Conservation (phyloP, 2,797 vertebrate species). For the Lagorchestes hirsutus region DNA sequence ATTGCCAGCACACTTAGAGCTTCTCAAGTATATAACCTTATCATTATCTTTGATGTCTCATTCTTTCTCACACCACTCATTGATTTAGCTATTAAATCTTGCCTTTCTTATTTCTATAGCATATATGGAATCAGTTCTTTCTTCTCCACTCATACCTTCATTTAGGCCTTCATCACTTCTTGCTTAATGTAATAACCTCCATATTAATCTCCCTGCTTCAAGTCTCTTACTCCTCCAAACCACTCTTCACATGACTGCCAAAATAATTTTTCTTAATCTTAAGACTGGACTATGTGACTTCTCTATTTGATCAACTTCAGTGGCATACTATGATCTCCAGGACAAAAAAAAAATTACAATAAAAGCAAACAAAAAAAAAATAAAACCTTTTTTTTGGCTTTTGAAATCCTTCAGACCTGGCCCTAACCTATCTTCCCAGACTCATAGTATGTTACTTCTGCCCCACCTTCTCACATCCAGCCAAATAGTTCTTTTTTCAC, state of each 20-base stretch:
- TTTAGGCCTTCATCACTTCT: not conserved
- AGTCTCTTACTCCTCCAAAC: not conserved
- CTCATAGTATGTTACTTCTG: not conserved
- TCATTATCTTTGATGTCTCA: not conserved
- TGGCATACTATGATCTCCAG: not conserved
- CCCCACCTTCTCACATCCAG: not conserved
- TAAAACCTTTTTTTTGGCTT: not conserved
- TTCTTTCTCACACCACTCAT: not conserved
- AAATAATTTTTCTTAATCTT: not conserved
- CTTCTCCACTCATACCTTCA: not conserved
- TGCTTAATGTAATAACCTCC: not conserved
- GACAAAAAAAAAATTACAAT: not conserved
- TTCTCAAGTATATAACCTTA: not conserved
- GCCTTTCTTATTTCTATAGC: not conserved
- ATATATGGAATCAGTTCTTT: not conserved
- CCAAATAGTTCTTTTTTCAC: not conserved
- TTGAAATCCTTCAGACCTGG: not conserved
- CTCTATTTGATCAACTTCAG: not conserved
- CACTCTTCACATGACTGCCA: not conserved
- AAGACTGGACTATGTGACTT: not conserved
- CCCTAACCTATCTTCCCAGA: not conserved
- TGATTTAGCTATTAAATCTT: not conserved
- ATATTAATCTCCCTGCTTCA: not conserved
- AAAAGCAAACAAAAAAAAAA: not conserved
- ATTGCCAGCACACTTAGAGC: not conserved